Evolutionary conservation across 2,888 invertebrate species (phyloP), one percentile per base, ranked within the genome.

Genomic region (Thecophora atra): DNA sequence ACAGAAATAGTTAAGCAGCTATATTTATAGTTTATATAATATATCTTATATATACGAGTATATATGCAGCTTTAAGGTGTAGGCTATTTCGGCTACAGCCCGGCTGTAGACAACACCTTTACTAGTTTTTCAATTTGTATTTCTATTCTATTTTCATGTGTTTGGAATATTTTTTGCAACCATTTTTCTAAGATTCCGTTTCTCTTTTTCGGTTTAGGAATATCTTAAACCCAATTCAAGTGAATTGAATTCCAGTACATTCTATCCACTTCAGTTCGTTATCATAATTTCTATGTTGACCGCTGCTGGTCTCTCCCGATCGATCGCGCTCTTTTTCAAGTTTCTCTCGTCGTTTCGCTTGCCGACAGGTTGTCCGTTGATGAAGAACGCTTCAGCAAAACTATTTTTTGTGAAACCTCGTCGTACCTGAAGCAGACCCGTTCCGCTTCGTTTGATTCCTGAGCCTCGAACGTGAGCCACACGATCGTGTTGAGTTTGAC

Each of bases 311-410:
- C 54, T 13, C 28, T 51, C 44, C 26, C 65, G 58, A 44, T 44
- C 56, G 44, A 17, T 24, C 58, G 54, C 68, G 68, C 58, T 68
- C 58, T 68, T 7, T 58, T n/a, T n/a, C n/a, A n/a, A n/a, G n/a
- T n/a, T n/a, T 51, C 19, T 51, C 52, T 44, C 42, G 58, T 67
- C 68, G 67, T 37, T 64, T 73, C 44, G 30, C 70, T 74, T 70
- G 73, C 74, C 75, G 75, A 73, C 75, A 75, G 75, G 75, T 74
- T 75, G 75, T 75, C 75, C 74, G 75, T 70, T 71, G 74, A 74
- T 73, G 71, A 74, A 74, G 73, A 74, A 72, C 74, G 74, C 75
- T 75, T 71, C 70, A 70, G 74, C 73, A 71, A 72, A 75, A 75
- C 75, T 75, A 66, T 70, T 71, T 74, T 71, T 64, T 75, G 71